Evolutionary conservation across 2,888 invertebrate species (phyloP).

Genomic region (Epistrophe eligans): DNA sequence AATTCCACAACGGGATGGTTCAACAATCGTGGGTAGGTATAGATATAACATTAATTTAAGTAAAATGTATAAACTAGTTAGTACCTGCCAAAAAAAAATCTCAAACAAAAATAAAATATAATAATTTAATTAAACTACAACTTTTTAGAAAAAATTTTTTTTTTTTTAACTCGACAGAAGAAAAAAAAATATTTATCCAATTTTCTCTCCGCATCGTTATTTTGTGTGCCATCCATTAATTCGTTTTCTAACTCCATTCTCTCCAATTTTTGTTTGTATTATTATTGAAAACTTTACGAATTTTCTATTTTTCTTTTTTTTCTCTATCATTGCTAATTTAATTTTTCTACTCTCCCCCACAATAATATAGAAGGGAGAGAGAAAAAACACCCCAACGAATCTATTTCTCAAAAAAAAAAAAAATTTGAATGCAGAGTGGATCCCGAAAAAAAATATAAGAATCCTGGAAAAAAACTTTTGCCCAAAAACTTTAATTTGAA

Average conservation of each 20-base stretch:
- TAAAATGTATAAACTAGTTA: neutral
- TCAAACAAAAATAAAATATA: slow-evolving; percentile 25
- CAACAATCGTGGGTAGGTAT: neutral
- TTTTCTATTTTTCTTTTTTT: slow-evolving; percentile 60
- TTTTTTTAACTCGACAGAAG: neutral
- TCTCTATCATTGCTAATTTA: slow-evolving; percentile 75
- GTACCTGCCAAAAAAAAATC: neutral
- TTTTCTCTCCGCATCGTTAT: slow-evolving; percentile 10
- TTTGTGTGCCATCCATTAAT: slow-evolving; percentile 63
- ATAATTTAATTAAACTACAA: slow-evolving; percentile 67
- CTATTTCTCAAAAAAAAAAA: slow-evolving; percentile 26
- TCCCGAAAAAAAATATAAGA: slow-evolving; percentile 21
- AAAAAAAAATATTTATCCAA: slow-evolving; percentile 33
- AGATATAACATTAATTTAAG: neutral
- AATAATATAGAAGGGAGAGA: neutral
- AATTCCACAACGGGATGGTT: too few species aligned
- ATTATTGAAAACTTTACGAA: slow-evolving; percentile 70
- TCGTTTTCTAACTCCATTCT: slow-evolving; percentile 64
- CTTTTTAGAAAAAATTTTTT: slow-evolving; percentile 23
- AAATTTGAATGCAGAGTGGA: slow-evolving; percentile 71
- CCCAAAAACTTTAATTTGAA: slow-evolving; percentile 72
- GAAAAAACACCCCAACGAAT: slow-evolving; percentile 7
- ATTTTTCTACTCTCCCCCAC: slow-evolving; percentile 50
- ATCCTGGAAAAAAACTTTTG: slow-evolving; percentile 40
- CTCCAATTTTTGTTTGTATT: slow-evolving; percentile 32